phyloP scores from a whole-genome alignment of 2,797 vertebrate genomes.

The Sparus aurata region DNA sequence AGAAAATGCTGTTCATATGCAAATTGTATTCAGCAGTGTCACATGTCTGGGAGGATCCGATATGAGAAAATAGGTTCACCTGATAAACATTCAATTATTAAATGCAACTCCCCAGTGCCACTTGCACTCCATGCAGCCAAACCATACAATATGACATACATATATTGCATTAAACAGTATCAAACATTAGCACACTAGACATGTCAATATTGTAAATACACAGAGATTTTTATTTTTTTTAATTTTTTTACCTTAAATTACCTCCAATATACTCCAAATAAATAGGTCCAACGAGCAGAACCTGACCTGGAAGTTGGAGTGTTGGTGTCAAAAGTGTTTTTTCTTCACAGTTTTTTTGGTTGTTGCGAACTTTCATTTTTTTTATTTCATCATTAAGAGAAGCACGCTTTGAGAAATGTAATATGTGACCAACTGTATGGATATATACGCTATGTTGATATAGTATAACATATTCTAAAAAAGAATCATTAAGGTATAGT shows the following conservation, averaged over 20 bases:
- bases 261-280: no score
- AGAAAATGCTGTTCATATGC: slow-evolving; percentile 20
- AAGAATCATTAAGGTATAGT: no score
- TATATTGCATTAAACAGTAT: neutral
- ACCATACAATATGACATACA: neutral
- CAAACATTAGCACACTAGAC: neutral
- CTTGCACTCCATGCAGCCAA: neutral
- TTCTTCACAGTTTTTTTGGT: no score
- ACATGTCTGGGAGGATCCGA: slow-evolving; percentile 6
- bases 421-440: neutral
- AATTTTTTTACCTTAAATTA: neutral
- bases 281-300: no score
- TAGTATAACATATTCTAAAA: neutral
- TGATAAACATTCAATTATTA: neutral
- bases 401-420: neutral
- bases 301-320: no score
- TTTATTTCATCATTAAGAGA: no score
- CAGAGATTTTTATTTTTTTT: no score
- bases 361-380: no score
- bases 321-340: no score
- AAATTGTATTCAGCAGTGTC: slow-evolving; percentile 12
- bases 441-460: neutral
- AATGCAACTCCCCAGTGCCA: no score
- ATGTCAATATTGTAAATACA: neutral
- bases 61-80: slow-evolving; percentile 8